Evolutionary conservation across 2,797 vertebrate species (phyloP).

Genomic region (Mus spretus): DNA sequence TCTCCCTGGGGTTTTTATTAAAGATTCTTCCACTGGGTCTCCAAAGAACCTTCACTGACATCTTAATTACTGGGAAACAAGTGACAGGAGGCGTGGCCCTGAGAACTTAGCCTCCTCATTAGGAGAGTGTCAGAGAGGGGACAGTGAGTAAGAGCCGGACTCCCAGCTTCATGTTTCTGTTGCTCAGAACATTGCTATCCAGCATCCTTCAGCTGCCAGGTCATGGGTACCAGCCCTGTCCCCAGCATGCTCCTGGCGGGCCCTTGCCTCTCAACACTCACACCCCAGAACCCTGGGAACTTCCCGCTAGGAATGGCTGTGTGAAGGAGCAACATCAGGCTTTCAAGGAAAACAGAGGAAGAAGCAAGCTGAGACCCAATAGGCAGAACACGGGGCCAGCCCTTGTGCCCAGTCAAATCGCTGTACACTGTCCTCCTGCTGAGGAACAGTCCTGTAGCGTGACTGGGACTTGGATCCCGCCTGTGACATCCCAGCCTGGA

Average conservation of each 20-base stretch:
- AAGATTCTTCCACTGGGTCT: neutral
- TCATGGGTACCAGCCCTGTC: neutral
- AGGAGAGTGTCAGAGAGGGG: neutral
- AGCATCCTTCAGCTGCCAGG: neutral
- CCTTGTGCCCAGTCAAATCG: no score
- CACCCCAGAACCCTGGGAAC: constrained; percentile 4
- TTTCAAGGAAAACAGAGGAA: neutral
- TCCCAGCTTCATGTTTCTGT: neutral
- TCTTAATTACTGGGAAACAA: neutral
- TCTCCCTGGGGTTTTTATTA: neutral
- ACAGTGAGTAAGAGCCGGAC: neutral
- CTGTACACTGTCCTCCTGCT: no score
- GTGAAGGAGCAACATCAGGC: constrained; percentile 10
- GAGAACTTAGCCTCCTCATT: neutral
- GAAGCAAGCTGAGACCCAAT: neutral
- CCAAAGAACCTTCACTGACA: neutral
- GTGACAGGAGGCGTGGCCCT: neutral
- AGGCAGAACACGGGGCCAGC: neutral
- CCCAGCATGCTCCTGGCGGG: neutral
- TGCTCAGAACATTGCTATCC: neutral
- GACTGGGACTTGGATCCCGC: neutral
- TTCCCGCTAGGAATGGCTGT: fast-evolving
- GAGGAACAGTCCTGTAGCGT: neutral
- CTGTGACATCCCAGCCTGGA: neutral
- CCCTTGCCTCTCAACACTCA: neutral